Conservation (phyloP, 2,113 vertebrate genomes). For the Thamnaconus septentrionalis region DNA sequence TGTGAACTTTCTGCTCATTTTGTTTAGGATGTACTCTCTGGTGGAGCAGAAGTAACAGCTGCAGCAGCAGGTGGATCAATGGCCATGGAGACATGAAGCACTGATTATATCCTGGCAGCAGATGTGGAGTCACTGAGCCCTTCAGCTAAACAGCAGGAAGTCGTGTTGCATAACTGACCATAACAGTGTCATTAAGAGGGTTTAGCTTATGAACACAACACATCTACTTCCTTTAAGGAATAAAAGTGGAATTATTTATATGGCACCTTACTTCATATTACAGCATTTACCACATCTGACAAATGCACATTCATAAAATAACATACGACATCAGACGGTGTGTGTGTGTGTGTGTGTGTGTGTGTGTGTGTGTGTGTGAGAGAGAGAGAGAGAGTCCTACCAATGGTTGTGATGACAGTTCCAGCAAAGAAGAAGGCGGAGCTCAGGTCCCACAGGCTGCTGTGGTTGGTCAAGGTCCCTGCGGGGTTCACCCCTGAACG, state of each 20-base stretch:
- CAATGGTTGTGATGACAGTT: constrained; percentile 97
- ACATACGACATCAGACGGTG: neutral
- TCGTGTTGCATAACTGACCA: constrained; percentile 6
- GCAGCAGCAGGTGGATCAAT: neutral
- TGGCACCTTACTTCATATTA: no score
- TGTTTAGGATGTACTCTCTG: no score
- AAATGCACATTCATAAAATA: no score
- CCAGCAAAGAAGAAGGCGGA: constrained; percentile 98
- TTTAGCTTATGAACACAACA: neutral
- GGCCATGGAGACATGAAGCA: neutral
- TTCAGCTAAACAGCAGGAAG: constrained; percentile 6
- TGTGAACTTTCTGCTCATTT: no score
- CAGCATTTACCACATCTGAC: no score
- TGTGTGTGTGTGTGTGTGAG: constrained; percentile 13
- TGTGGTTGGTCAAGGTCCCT: constrained; percentile 87
- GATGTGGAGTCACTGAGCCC: neutral
- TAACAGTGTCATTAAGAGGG: neutral
- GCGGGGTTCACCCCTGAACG: constrained; percentile 92
- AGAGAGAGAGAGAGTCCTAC: no score
- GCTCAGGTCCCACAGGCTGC: constrained; percentile 96
- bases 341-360: constrained; percentile 4
- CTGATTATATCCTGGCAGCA: constrained; percentile 13
- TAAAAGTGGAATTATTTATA: no score
- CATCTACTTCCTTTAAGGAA: neutral
- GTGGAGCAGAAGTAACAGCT: no score